Evolutionary conservation across 2,113 vertebrate genomes (phyloP), one percentile per base, ranked within the genome.

Genomic region (Myrmecophaga tridactyla): DNA sequence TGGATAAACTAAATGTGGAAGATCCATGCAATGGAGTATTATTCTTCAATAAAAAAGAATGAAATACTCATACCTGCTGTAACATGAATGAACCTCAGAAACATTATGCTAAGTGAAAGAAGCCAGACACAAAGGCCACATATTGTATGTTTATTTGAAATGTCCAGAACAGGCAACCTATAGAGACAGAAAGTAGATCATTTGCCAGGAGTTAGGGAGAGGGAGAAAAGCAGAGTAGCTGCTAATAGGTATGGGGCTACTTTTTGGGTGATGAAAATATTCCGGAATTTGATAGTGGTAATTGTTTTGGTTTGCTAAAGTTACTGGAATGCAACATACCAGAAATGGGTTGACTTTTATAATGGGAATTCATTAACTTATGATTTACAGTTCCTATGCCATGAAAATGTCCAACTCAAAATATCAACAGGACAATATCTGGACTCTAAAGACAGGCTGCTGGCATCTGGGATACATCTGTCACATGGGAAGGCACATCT

Each of bases 1-100:
- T 70, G 27, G 51, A 83, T 58, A 89, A 92, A 89, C 13, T 69
- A 94, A 96, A 89, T 53, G 12, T 75, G 48, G 58, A 69, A 67
- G 36, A 41, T 46, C 13, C 65, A 88, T 41, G 62, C 7, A 48
- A 90, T 14, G 7, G 58, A 67, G 34, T 86, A 85, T 51, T 86
- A 85, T 51, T 86, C 78, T 53, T 81, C 62, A 81, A 76, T 78
- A 63, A 86, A 89, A 89, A 90, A 34, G 21, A 91, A 39, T 88
- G 48, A 89, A 67, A 27, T 48, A 78, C n/a, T n/a, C n/a, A n/a
- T n/a, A n/a, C n/a, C n/a, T n/a, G n/a, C n/a, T n/a, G n/a, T n/a
- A n/a, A n/a, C n/a, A n/a, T n/a, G n/a, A n/a, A n/a, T n/a, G n/a
- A n/a, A n/a, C n/a, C n/a, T n/a, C n/a, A n/a, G 14, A 51, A 48